Base-by-base conservation (phyloP, 2,113 vertebrate species). In the Vulpes ferrilata region DNA sequence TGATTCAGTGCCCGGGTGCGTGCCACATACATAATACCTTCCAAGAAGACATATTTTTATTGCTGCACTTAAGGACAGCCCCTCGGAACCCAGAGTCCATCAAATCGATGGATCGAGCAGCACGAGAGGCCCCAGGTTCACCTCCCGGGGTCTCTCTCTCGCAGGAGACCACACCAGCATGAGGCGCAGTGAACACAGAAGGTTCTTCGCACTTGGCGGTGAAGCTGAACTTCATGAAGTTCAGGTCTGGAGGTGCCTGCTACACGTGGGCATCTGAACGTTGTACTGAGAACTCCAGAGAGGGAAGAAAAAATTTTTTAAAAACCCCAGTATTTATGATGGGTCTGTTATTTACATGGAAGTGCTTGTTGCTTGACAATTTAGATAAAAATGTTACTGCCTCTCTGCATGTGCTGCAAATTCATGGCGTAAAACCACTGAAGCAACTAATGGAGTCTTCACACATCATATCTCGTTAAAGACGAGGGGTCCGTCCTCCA, bases 31-130 rank as follows among this genome's bases (percentile, higher is more conserved):
- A 86, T 59, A 55, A 90, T 20, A 74, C 82, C 97, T 97, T 98
- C 98, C 97, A 98, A 95, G 95, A 98, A 98, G 95, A 98, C 53
- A 19, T 90, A 97, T 97, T 98, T 98, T 98, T 98, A 98, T 95
- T 95, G 90, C 97, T 93, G 80, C 0, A 0, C 97, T 96, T 23
- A 79, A 98, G 90, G 97, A 97, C 86, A 97, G 94, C 12, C 76
- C 93, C 93, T 93, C 8, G 86, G 97, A 98, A 98, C 92, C 87
- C 80, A 92, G 95, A 98, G 85, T 96, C 97, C 95, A 97, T 96
- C 57, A n/a, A 3, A 25, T 55, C 25, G 2, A 78, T 79, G 95
- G 95, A 81, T 38, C 48, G 0, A 93, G 81, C 32, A 64, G 60
- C 11, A 27, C 15, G 13, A 20, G 15, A 13, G 35, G 13, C 96